These are phyloP conservation scores for Lophura nycthemera DNA, from an alignment of 2,113 vertebrate genomes.

Conservation along the genomic window DNA sequence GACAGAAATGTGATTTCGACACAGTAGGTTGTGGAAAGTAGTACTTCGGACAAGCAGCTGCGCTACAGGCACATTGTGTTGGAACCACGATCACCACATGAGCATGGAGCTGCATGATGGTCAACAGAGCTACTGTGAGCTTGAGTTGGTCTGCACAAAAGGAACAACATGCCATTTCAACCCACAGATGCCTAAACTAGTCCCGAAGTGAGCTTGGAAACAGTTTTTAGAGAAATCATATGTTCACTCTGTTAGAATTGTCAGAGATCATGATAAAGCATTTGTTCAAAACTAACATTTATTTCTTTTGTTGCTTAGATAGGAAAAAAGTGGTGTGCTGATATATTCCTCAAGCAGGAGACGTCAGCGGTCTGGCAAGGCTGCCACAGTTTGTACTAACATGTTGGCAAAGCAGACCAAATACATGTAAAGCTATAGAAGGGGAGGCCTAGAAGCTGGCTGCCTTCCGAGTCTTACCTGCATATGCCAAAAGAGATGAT, in stretches of 20 bases:
- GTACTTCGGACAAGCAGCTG: not conserved
- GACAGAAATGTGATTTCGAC: not conserved
- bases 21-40: rapidly evolving
- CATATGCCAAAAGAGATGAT: constrained; percentile 78
- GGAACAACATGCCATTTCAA: not conserved
- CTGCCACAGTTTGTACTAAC: not conserved
- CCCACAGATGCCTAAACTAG: not conserved
- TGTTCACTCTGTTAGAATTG: not conserved
- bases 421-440: not conserved
- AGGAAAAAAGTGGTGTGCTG: not conserved
- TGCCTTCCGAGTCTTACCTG: constrained; percentile 74
- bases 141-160: not conserved
- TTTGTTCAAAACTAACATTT: not conserved
- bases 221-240: rapidly evolving
- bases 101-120: not conserved
- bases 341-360: not conserved
- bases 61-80: not conserved
- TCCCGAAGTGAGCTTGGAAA: not conserved
- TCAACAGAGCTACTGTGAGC: not conserved
- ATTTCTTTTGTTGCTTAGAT: not conserved
- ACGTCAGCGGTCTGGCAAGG: not conserved
- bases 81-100: rapidly evolving
- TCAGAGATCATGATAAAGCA: not conserved
- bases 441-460: not conserved
- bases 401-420: not conserved